A percentile compares a stretch with the other conserved stretches of the same genome.
Conservation (phyloP, 53 echinoderm and acorn worm species). For the Stichopus horrens region DNA sequence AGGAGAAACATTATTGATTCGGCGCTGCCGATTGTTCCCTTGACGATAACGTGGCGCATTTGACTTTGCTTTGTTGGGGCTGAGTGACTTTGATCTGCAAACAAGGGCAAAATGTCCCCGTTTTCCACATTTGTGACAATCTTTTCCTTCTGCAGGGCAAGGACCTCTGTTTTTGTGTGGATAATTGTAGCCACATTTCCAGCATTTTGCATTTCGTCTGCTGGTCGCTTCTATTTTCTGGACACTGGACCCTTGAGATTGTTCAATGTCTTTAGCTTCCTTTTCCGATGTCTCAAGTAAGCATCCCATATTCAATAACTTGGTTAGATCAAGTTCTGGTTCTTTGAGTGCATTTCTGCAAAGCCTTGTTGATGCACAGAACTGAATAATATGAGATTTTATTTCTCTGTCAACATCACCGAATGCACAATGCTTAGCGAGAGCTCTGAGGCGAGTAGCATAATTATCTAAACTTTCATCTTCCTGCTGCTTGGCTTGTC, state of each 20-base stretch:
- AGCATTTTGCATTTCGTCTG: background rate
- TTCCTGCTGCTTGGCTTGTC: slow-evolving; percentile 33
- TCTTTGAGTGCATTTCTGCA: no score
- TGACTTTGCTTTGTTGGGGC: no score
- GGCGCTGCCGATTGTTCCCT: no score
- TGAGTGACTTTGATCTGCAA: background rate
- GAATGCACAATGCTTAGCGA: slow-evolving; percentile 1
- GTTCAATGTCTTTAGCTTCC: no score
- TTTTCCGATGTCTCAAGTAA: background rate
- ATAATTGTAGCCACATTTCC: slow-evolving; percentile 16
- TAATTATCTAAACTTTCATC: background rate
- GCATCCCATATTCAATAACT: no score
- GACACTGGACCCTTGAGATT: no score
- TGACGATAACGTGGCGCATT: no score
- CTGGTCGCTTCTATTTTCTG: no score
- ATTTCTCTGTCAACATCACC: background rate
- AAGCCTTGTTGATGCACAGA: slow-evolving; percentile 48
- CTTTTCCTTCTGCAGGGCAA: slow-evolving; percentile 43
- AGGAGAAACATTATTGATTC: no score
- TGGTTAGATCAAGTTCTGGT: no score
- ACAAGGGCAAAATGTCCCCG: slow-evolving; percentile 17
- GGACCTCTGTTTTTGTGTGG: background rate
- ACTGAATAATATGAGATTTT: slow-evolving; percentile 56
- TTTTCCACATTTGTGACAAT: slow-evolving; percentile 46
- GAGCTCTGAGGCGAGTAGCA: background rate